phyloP scores from a whole-genome alignment of 2,888 invertebrate species.

The Smittia aterrima region DNA sequence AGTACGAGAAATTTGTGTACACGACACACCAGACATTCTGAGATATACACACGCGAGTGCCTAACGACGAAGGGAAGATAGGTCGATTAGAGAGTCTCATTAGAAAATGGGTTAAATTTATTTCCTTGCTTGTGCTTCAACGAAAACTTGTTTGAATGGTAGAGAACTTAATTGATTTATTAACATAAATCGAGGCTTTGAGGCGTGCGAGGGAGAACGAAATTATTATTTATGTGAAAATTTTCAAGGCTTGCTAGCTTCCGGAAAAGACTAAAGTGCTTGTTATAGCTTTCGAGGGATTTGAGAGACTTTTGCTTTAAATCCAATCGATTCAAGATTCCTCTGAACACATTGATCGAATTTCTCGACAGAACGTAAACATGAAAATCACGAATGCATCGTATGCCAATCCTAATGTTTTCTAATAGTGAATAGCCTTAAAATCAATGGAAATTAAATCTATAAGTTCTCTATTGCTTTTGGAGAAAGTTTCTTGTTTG shows the following conservation, averaged over 20 bases:
- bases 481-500: slow-evolving; percentile 2
- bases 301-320: too few species aligned
- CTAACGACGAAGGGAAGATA: not conserved
- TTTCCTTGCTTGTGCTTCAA: not conserved
- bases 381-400: too few species aligned
- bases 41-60: slow-evolving; percentile 14
- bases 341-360: too few species aligned
- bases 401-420: not conserved
- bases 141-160: not conserved
- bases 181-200: not conserved
- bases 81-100: not conserved
- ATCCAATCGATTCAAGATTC: too few species aligned
- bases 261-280: too few species aligned
- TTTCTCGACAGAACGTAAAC: too few species aligned
- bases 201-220: too few species aligned
- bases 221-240: too few species aligned
- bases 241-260: too few species aligned
- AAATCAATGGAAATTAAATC: slow-evolving; percentile 31
- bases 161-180: not conserved
- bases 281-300: too few species aligned
- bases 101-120: slow-evolving; percentile 12
- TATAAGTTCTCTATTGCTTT: not conserved
- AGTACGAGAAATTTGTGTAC: slow-evolving; percentile 10
- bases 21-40: not conserved
- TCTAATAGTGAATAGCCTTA: slow-evolving; percentile 5